Conservation (phyloP, 1,140 invertebrate species). For the Heterodera schachtii region DNA sequence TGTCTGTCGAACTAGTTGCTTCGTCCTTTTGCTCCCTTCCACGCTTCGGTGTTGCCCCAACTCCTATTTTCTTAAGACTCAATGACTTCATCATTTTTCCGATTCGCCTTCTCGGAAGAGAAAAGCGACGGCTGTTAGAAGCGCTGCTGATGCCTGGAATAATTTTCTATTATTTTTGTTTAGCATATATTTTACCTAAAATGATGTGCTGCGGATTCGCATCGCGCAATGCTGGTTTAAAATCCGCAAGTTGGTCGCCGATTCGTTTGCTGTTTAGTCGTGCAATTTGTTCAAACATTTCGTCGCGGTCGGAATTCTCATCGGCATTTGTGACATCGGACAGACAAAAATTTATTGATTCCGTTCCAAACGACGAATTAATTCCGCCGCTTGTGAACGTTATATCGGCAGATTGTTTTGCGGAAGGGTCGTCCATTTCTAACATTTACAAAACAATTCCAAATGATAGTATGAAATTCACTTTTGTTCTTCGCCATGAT, state of each 20-base stretch:
- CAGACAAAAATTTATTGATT: background rate
- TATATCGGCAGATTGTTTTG: background rate
- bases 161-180: no score
- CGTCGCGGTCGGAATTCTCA: background rate
- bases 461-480: background rate
- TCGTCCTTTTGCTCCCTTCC: background rate
- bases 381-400: conserved; percentile 1
- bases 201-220: no score
- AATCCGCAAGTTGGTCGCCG: conserved; percentile 15
- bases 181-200: no score
- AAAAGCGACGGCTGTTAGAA: background rate
- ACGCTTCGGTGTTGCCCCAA: background rate
- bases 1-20: background rate
- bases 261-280: background rate
- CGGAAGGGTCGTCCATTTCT: background rate
- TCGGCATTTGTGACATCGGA: background rate
- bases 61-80: no score
- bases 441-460: background rate
- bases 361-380: background rate
- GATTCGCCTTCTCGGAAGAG: background rate
- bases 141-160: background rate
- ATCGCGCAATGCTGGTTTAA: background rate
- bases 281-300: background rate
- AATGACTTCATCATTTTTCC: background rate
- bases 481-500: background rate